Conservation (phyloP, 2,888 invertebrate species). For the Coenonympha arcania region DNA sequence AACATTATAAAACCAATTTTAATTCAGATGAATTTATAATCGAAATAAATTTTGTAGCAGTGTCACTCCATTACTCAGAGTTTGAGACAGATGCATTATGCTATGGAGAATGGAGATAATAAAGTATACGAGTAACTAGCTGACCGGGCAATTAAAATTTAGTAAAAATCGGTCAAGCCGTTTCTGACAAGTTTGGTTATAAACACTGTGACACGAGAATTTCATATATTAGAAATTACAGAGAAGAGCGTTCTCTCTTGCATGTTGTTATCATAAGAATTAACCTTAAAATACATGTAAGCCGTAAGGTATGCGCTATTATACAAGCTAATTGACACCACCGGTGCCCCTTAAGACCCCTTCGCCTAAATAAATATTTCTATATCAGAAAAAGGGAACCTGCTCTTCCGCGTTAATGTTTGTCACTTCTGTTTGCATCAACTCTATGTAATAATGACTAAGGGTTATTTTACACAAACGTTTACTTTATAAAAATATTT, state of each 20-base stretch:
- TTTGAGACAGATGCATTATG: no score
- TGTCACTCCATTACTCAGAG: no score
- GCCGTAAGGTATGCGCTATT: slow-evolving; percentile 5
- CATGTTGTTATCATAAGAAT: neutral
- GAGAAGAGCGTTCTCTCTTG: no score
- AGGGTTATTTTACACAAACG: slow-evolving; percentile 8
- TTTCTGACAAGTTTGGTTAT: neutral
- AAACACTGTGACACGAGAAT: no score
- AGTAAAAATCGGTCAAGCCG: no score
- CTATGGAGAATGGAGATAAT: no score
- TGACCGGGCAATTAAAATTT: no score
- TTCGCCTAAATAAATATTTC: slow-evolving; percentile 50
- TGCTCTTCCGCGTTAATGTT: slow-evolving; percentile 40
- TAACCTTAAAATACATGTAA: neutral
- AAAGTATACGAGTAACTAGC: no score
- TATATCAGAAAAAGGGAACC: slow-evolving; percentile 38
- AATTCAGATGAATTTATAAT: no score
- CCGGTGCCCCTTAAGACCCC: slow-evolving; percentile 17
- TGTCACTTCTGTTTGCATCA: slow-evolving; percentile 41
- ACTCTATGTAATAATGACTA: slow-evolving; percentile 35
- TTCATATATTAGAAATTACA: no score
- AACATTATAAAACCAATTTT: no score
- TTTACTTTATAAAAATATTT: neutral
- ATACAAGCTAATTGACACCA: slow-evolving; percentile 33
- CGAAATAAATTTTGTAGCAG: no score